Percentiles rank a stretch among this genome's conserved stretches.
Conservation (phyloP, 2,797 vertebrate genomes). For the Picus viridis region DNA sequence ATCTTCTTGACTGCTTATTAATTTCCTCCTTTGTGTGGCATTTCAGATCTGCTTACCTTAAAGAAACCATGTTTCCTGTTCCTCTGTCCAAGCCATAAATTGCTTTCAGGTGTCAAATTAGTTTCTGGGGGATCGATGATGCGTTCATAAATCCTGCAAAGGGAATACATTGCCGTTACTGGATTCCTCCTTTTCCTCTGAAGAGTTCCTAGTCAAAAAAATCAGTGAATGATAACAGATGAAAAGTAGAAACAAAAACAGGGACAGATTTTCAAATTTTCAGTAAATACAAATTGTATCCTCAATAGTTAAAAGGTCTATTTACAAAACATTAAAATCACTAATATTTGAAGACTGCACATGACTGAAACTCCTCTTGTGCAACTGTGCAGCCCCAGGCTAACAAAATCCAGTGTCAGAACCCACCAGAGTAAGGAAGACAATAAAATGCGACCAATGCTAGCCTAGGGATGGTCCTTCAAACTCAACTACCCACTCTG, state of each 20-base stretch:
- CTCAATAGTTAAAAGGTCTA: not conserved
- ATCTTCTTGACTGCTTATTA: not conserved
- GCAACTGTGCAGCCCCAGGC: not conserved
- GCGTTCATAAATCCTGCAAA: constrained; percentile 92
- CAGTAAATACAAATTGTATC: not conserved
- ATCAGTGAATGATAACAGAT: not conserved
- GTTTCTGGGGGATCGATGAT: constrained; percentile 92
- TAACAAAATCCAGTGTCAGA: not conserved
- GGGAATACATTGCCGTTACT: constrained; percentile 40
- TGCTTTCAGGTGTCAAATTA: constrained; percentile 87
- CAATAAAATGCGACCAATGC: not conserved
- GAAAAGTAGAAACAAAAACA: not conserved
- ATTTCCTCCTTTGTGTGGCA: not conserved
- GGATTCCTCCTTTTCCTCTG: not conserved
- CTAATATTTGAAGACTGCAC: not conserved
- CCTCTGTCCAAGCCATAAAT: constrained; percentile 94
- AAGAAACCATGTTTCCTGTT: constrained; percentile 94
- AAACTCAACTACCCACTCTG: not conserved
- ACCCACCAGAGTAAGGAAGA: fast-evolving
- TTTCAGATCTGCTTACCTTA: constrained; percentile 85
- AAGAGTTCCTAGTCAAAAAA: not conserved
- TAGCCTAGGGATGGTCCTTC: not conserved
- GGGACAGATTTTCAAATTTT: not conserved
- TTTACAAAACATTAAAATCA: not conserved
- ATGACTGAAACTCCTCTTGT: not conserved